Evolutionary conservation across 2,113 vertebrate genomes (phyloP).

Genomic region (Heterotilapia buettikoferi): DNA sequence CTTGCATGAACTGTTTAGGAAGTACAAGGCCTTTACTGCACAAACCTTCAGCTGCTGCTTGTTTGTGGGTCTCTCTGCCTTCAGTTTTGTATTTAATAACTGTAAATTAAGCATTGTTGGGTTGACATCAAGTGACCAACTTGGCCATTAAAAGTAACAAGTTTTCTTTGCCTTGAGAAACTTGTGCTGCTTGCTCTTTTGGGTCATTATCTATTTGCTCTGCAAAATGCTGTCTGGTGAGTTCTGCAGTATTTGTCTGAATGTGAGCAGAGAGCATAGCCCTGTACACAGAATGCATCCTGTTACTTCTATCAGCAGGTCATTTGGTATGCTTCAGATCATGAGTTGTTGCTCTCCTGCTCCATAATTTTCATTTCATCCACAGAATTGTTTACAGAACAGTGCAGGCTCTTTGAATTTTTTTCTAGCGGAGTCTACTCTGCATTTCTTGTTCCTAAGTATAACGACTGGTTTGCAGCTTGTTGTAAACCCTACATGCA

Average conservation of each 20-base stretch:
- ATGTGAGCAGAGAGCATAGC: background rate
- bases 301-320: background rate
- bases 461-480: background rate
- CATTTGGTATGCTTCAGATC: background rate
- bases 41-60: background rate
- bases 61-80: background rate
- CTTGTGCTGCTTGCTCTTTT: background rate
- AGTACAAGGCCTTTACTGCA: background rate
- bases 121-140: background rate
- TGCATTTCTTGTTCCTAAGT: background rate
- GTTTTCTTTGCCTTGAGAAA: background rate
- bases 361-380: background rate
- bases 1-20: background rate
- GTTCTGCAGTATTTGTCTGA: background rate
- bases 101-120: background rate
- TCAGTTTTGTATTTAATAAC: background rate
- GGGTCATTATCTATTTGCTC: background rate
- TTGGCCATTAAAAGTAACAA: background rate
- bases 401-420: background rate
- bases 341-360: background rate
- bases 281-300: background rate
- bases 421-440: background rate
- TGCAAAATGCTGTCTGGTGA: background rate
- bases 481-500: background rate
- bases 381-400: background rate